Evolutionary conservation across 1,140 invertebrate species (phyloP).

Genomic region (Drosophila ficusphila): DNA sequence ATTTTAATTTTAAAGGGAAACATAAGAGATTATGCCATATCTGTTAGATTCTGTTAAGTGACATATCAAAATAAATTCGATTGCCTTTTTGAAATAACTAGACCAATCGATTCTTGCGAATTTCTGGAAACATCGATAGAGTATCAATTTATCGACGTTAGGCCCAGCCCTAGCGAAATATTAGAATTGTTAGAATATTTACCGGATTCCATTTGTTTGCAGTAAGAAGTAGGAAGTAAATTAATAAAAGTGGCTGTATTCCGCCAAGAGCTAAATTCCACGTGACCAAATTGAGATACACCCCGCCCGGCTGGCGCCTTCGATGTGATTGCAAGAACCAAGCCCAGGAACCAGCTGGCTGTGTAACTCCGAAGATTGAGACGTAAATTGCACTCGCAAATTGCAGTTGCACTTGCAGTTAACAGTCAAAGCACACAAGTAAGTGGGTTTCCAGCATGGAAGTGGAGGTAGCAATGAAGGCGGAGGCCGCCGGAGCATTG

Average conservation of each 20-base stretch:
- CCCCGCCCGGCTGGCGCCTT: background rate
- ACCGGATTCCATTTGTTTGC: slow-evolving; percentile 40
- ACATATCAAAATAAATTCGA: no score
- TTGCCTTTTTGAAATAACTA: no score
- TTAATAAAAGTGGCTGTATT: slow-evolving; percentile 6
- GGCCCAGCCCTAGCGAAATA: slow-evolving; percentile 8
- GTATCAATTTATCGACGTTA: no score
- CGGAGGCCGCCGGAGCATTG: background rate
- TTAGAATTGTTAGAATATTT: slow-evolving; percentile 37
- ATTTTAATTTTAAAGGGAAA: no score
- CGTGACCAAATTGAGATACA: background rate
- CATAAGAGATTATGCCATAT: no score
- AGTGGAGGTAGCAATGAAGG: background rate
- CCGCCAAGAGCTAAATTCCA: slow-evolving; percentile 17
- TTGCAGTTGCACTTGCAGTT: slow-evolving; percentile 39
- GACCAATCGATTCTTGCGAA: no score
- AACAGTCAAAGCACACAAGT: slow-evolving; percentile 23
- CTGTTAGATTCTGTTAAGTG: no score
- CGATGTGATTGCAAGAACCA: background rate
- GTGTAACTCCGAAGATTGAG: slow-evolving; percentile 14
- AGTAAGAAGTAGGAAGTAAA: slow-evolving; percentile 5
- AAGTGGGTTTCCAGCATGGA: slow-evolving; percentile 16
- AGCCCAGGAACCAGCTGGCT: slow-evolving; percentile 1
- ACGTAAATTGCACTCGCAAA: slow-evolving; percentile 36
- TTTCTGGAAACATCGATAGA: no score